Evolutionary conservation across 2,113 vertebrate species (phyloP), one percentile per base, ranked within the genome.

Genomic region (Odobenus rosmarus): DNA sequence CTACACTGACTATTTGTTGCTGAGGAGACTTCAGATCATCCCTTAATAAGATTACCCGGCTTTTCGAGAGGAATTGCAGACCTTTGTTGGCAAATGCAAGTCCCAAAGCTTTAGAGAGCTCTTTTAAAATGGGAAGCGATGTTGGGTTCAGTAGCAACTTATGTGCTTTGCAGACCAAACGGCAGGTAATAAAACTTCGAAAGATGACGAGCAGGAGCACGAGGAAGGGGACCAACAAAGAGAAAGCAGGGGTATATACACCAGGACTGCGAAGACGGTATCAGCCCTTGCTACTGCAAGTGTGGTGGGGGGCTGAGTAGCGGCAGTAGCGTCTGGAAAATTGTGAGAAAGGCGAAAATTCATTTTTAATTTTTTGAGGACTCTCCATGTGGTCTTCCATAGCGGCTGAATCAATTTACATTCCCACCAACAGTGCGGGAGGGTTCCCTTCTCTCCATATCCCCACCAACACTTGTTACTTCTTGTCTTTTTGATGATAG

Each of bases 31-130:
- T 85, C 90, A 94, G 51, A 93, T 91, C 51, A 23, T 93, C 89
- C 49, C 80, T 86, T 96, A 98, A 96, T 93, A 90, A 97, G 90
- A 96, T 97, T 96, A 86, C n/a, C 61, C 57, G 61, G 90, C 64
- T 53, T 96, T 96, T 92, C 19, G 80, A 96, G 92, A 88, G 42
- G 13, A 42, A 90, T 23, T 55, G 57, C 16, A 83, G 51, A 33
- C 9, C 42, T 95, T 61, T 55, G 67, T 28, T 61, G 84, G 74
- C 18, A 28, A 96, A 85, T 36, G 61, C 81, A 62, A 42, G 62
- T 83, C 72, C 85, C 85, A 79, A 83, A 76, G 61, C 93, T 61
- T 96, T 85, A 85, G 77, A 93, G 88, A 95, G 92, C 59, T 72
- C 69, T 93, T 97, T 93, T 61, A 90, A 96, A 90, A 94, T 71